Base-by-base conservation (phyloP, 2,797 vertebrate genomes). In the Halcyon leucocephala region DNA sequence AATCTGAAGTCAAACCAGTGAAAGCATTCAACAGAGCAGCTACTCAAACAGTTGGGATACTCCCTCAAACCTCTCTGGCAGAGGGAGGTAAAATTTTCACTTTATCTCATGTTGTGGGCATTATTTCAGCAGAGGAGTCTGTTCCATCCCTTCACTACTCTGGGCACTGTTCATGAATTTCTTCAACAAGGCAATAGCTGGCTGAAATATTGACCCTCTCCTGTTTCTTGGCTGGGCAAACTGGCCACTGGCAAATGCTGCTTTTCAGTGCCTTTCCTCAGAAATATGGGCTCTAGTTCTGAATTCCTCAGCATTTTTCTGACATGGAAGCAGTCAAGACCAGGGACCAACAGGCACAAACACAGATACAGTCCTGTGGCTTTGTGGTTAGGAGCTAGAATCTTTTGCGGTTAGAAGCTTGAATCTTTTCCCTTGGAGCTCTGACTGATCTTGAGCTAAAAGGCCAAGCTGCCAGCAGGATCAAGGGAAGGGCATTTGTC, bases 211-310 rank as follows among this genome's bases (percentile, higher is more conserved):
- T 44, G 62, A 69, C 28, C 37, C 5, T 55, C 24, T 89, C n/a
- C 21, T 49, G 11, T 41, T 61, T 79, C 78, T 94, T 82, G 58
- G 26, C 81, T 77, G 42, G 51, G 15, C 16, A 94, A 83, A 41
- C 35, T 26, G 29, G 9, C 69, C 49, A 3, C 33, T 64, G 77
- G 33, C 46, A 88, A 80, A 61, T 29, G 9, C 51, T 73, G 25
- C 28, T 81, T 67, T 78, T 80, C 42, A 21, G 18, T 41, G 51
- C 14, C 31, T 86, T 77, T 80, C 14, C 42, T 73, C 44, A 70
- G 52, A 77, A 86, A 29, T 35, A 26, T 3, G 13, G 3, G 25
- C 55, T 33, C 42, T 18, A 16, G 20, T 65, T 77, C 39, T 51
- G 29, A 71, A 52, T 79, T 52, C 24, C 44, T 67, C 52, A 74